A percentile compares a stretch with the other conserved stretches of the same genome.
phyloP scores from a whole-genome alignment of 2,888 invertebrate species.

The Chymomyza procnemis region DNA sequence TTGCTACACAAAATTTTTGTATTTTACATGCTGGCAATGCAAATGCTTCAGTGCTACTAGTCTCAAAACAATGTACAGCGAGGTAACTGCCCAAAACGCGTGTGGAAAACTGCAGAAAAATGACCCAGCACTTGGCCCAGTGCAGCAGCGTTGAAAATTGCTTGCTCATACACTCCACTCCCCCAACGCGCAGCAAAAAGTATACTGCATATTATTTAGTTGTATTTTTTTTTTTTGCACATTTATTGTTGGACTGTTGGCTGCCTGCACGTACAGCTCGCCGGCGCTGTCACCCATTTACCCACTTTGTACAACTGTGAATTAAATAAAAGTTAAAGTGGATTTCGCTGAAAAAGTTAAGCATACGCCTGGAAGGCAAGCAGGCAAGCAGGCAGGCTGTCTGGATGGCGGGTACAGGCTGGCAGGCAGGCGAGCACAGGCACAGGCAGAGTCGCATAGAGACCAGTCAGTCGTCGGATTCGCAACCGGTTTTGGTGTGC shows the following conservation, averaged over 20 bases:
- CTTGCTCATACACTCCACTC: no score
- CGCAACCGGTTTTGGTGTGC: background rate
- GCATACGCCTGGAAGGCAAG: slow-evolving; percentile 15
- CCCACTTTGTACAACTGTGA: slow-evolving; percentile 3
- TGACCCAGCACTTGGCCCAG: background rate
- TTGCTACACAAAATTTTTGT: no score
- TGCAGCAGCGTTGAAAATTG: slow-evolving; percentile 16
- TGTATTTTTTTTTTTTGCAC: background rate
- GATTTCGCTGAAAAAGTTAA: slow-evolving; percentile 26
- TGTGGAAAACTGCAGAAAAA: background rate
- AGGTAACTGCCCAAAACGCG: background rate
- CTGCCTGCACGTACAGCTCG: no score
- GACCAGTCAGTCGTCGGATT: background rate
- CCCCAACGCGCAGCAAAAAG: no score
- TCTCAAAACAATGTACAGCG: slow-evolving; percentile 1
- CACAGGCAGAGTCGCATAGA: background rate
- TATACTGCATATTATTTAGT: slow-evolving; percentile 3
- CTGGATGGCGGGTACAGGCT: no score
- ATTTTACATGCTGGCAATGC: slow-evolving; percentile 36
- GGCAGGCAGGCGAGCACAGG: background rate
- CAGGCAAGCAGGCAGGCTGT: background rate
- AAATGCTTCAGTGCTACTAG: background rate
- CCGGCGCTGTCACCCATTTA: background rate
- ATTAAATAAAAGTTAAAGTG: slow-evolving; percentile 37
- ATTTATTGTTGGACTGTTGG: background rate